These are phyloP conservation scores for Cinclus mexicanus DNA, from an alignment of 2,113 vertebrate species.

Conservation along the genomic window DNA sequence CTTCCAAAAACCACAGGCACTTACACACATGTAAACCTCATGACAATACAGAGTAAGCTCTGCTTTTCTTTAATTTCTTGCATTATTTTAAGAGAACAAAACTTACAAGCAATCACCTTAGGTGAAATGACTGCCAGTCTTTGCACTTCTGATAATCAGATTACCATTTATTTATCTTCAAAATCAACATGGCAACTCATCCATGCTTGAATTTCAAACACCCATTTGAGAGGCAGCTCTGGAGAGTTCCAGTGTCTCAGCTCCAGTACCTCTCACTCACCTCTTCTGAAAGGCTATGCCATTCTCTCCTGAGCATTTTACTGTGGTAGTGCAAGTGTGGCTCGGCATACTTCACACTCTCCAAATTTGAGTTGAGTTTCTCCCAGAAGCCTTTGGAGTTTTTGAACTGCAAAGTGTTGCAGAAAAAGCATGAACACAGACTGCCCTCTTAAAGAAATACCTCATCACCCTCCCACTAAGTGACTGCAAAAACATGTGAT, in stretches of 20 bases:
- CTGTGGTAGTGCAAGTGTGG: slow-evolving; percentile 80
- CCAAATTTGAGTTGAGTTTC: slow-evolving; percentile 85
- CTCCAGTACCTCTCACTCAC: slow-evolving; percentile 28
- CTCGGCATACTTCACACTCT: slow-evolving; percentile 81
- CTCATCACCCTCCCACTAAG: not conserved
- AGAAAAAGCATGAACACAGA: not conserved
- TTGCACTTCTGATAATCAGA: not conserved
- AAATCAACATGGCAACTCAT: not conserved
- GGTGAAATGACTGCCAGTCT: not conserved
- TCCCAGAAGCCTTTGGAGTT: slow-evolving; percentile 87
- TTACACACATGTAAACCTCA: not conserved
- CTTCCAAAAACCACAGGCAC: not conserved
- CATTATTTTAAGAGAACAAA: not conserved
- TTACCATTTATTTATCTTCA: not conserved
- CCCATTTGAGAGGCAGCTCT: not conserved
- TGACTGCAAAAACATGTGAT: not conserved
- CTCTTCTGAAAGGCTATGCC: slow-evolving; percentile 73
- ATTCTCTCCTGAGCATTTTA: slow-evolving; percentile 75
- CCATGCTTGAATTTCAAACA: not conserved
- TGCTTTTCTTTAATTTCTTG: not conserved
- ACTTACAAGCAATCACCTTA: not conserved
- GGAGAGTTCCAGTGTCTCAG: not conserved
- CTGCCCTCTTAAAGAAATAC: not conserved
- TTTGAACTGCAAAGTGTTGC: slow-evolving; percentile 66
- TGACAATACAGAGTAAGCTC: not conserved